These are phyloP conservation scores for Zele albiditarsus DNA, from an alignment of 2,888 invertebrate species.

Conservation along the genomic window DNA sequence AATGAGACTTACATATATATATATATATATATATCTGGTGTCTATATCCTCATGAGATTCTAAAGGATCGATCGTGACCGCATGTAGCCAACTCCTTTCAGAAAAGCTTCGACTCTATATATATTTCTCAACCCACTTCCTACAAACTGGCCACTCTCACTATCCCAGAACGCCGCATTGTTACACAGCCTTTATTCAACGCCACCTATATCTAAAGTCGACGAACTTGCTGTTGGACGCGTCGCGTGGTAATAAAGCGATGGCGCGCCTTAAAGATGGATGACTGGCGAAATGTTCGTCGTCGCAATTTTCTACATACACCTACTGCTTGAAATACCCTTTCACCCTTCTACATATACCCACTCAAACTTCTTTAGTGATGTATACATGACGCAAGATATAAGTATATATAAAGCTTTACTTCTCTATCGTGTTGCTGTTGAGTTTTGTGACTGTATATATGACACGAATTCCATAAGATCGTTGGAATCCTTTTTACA, in stretches of 20 bases:
- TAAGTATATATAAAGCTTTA: background rate
- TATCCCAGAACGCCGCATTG: slow-evolving; percentile 29
- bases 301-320: background rate
- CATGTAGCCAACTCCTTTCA: slow-evolving; percentile 5
- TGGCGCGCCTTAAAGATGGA: slow-evolving; percentile 42
- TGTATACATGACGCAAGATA: background rate
- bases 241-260: slow-evolving; percentile 42
- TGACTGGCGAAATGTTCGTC: slow-evolving; percentile 25
- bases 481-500: slow-evolving; percentile 22
- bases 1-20: background rate
- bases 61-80: slow-evolving; percentile 18
- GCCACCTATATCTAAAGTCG: slow-evolving; percentile 25
- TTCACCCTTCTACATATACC: background rate
- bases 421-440: background rate
- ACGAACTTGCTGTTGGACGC: slow-evolving; percentile 30
- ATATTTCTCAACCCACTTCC: background rate
- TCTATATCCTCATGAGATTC: slow-evolving; percentile 27
- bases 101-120: background rate
- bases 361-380: background rate
- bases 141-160: slow-evolving; percentile 2
- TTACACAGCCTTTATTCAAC: slow-evolving; percentile 24
- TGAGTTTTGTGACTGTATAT: background rate
- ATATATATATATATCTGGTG: background rate
- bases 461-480: slow-evolving; percentile 21
- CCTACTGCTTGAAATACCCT: background rate